Conservation (phyloP, 2,797 vertebrate species). For the Amphiprion clarkii region DNA sequence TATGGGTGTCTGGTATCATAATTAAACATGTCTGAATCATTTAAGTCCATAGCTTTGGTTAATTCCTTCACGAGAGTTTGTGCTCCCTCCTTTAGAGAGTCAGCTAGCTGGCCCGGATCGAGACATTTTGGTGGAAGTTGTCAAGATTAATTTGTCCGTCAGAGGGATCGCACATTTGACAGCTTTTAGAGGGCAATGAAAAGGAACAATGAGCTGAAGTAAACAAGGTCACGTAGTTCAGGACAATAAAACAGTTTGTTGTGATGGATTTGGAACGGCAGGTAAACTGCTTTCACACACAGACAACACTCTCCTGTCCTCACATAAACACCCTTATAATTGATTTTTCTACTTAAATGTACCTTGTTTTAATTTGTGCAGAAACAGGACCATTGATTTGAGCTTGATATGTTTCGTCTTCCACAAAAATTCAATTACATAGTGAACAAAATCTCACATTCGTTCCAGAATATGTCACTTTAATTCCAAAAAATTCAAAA, state of each 20-base stretch:
- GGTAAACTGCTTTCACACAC: neutral
- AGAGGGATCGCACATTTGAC: slow-evolving; percentile 38
- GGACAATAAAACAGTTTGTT: slow-evolving; percentile 14
- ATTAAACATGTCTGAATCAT: slow-evolving; percentile 70
- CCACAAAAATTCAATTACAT: too few species aligned
- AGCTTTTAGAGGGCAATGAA: slow-evolving; percentile 48
- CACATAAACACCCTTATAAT: neutral
- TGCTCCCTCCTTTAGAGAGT: neutral
- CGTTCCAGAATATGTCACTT: too few species aligned
- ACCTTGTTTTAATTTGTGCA: too few species aligned
- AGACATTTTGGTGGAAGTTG: slow-evolving; percentile 40
- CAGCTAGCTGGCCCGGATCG: neutral
- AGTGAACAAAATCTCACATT: too few species aligned
- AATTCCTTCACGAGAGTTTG: slow-evolving; percentile 37
- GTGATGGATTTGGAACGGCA: slow-evolving; percentile 21
- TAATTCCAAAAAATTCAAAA: too few species aligned
- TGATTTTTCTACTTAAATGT: neutral
- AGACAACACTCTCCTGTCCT: neutral
- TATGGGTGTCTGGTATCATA: slow-evolving; percentile 52
- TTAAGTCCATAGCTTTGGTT: slow-evolving; percentile 42
- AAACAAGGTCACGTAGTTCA: slow-evolving; percentile 46
- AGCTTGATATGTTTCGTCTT: too few species aligned
- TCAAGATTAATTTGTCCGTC: slow-evolving; percentile 59
- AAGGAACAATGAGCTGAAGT: slow-evolving; percentile 40
- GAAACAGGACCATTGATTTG: too few species aligned